These are phyloP conservation scores for Caenorhabditis brenneri DNA, from an alignment of 1,140 invertebrate genomes.

Conservation along the genomic window DNA sequence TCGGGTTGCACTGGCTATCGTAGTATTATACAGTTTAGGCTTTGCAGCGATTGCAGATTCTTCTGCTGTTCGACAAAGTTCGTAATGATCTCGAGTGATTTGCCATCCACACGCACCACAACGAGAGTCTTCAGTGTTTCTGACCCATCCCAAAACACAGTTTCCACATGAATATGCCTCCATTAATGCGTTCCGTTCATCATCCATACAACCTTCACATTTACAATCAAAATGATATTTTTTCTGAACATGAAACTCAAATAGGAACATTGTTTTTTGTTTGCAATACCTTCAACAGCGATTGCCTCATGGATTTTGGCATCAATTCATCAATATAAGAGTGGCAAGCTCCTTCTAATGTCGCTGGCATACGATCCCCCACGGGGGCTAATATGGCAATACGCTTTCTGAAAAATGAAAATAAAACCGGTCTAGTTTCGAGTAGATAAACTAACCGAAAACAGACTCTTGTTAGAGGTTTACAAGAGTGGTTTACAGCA, in stretches of 20 bases:
- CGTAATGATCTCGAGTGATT: slow-evolving; percentile 30
- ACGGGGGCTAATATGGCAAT: slow-evolving; percentile 12
- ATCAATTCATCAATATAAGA: slow-evolving; percentile 56
- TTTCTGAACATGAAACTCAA: slow-evolving; percentile 45
- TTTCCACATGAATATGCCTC: slow-evolving; percentile 45
- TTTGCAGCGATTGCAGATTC: slow-evolving; percentile 37
- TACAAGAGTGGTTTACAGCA: slow-evolving; percentile 46
- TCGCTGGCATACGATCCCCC: not conserved
- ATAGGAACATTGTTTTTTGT: not conserved
- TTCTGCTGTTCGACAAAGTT: slow-evolving; percentile 42
- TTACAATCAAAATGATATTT: slow-evolving; percentile 54
- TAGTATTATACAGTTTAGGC: not conserved
- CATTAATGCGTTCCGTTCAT: slow-evolving; percentile 49
- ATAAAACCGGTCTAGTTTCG: not conserved
- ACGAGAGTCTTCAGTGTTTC: not conserved
- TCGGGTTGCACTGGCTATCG: slow-evolving; percentile 31
- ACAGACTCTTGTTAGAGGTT: not conserved
- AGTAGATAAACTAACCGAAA: slow-evolving; percentile 12
- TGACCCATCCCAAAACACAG: slow-evolving; percentile 20
- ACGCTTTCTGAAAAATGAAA: slow-evolving; percentile 29
- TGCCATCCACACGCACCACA: not conserved
- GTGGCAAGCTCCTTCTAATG: slow-evolving; percentile 44
- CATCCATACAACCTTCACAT: slow-evolving; percentile 55
- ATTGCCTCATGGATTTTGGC: slow-evolving; percentile 1
- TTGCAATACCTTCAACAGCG: not conserved